These are phyloP conservation scores for Polylopha cassiicola DNA, from an alignment of 2,888 invertebrate genomes.

Conservation along the genomic window DNA sequence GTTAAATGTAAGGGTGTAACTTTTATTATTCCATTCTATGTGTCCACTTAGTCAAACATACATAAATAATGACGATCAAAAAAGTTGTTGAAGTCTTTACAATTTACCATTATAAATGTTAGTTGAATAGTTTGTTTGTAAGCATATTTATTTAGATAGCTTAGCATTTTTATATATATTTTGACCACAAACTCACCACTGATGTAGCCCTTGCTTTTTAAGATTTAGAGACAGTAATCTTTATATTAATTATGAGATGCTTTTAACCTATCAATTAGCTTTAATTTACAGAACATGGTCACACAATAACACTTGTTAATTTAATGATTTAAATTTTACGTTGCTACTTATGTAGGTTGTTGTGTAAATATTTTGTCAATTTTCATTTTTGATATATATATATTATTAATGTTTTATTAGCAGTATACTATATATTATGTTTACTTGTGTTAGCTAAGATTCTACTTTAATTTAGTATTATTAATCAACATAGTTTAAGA, in stretches of 20 bases:
- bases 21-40: conserved; percentile 20
- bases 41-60: conserved; percentile 16
- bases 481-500: conserved; percentile 51
- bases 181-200: conserved; percentile 12
- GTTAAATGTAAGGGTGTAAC: conserved; percentile 20
- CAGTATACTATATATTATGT: conserved; percentile 41
- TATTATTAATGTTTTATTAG: conserved; percentile 52
- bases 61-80: conserved; percentile 16
- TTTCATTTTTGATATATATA: conserved; percentile 41
- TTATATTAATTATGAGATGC: conserved; percentile 30
- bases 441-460: conserved; percentile 44
- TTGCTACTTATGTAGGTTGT: conserved; percentile 60
- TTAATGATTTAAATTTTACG: conserved; percentile 54
- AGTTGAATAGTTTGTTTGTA: conserved; percentile 17
- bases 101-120: conserved; percentile 21
- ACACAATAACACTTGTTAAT: conserved; percentile 56
- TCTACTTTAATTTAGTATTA: conserved; percentile 40
- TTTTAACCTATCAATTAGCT: conserved; percentile 40
- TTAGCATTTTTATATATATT: conserved; percentile 6
- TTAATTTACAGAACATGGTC: conserved; percentile 41
- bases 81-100: conserved; percentile 13
- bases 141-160: conserved; percentile 20
- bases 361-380: conserved; percentile 68
- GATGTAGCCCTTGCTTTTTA: conserved; percentile 13
- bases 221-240: conserved; percentile 22